Conservation (phyloP, 2,113 vertebrate species). For the Oreocharis arfaki region DNA sequence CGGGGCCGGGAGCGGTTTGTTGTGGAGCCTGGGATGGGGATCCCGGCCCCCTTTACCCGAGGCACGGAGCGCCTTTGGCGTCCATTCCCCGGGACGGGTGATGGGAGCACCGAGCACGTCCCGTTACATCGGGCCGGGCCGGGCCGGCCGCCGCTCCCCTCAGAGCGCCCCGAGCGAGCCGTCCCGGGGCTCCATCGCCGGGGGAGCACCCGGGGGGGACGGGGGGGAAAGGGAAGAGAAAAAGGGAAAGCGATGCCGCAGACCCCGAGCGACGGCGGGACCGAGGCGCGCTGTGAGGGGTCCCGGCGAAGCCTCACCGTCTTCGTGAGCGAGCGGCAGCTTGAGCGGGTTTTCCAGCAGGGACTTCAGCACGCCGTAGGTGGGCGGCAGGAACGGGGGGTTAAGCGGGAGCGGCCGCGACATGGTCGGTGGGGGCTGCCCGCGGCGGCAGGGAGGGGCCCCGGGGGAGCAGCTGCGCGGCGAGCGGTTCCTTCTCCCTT, state of each 20-base stretch:
- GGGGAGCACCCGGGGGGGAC: fast-evolving
- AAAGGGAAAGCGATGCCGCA: background rate
- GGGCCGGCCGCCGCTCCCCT: background rate
- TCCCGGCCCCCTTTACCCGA: background rate
- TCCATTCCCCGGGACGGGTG: background rate
- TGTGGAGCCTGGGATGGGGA: background rate
- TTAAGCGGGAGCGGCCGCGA: slow-evolving; percentile 86
- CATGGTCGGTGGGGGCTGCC: slow-evolving; percentile 71
- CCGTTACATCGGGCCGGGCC: background rate
- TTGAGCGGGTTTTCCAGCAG: slow-evolving; percentile 96
- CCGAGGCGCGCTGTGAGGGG: background rate
- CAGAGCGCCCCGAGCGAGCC: background rate
- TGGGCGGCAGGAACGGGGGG: slow-evolving; percentile 88
- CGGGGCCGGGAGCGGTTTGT: background rate
- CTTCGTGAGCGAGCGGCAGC: slow-evolving; percentile 90
- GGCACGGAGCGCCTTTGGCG: background rate
- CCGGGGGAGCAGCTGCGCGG: background rate
- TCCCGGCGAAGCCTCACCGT: slow-evolving; percentile 76
- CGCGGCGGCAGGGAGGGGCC: background rate
- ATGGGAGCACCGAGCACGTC: background rate
- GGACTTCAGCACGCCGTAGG: slow-evolving; percentile 94
- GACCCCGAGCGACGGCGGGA: background rate
- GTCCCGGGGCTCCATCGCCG: background rate
- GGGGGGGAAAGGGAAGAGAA: no score
- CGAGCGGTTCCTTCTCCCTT: background rate